phyloP scores from a whole-genome alignment of 2,888 invertebrate genomes.

The Folsomia manolachei region DNA sequence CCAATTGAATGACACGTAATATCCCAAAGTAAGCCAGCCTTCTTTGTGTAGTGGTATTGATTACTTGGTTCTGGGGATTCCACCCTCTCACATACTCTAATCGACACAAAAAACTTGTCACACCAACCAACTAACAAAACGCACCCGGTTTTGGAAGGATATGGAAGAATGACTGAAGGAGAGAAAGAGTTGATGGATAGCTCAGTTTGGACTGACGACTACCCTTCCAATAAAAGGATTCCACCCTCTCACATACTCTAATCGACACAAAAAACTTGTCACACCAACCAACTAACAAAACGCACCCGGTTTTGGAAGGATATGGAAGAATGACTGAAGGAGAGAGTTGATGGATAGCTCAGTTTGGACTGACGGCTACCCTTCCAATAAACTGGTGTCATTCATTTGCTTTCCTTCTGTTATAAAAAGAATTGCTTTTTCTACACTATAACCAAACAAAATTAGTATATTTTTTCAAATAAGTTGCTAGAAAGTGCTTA shows the following conservation, averaged over 20 bases:
- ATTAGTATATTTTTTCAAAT: neutral
- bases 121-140: conserved; percentile 3
- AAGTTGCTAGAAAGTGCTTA: neutral
- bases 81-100: conserved; percentile 1
- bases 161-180: neutral
- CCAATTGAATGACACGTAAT: conserved; percentile 9
- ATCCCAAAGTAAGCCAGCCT: conserved; percentile 1
- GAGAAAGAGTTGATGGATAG: conserved; percentile 5
- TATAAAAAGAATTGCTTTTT: conserved; percentile 6
- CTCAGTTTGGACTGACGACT: neutral
- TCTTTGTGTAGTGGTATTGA: conserved; percentile 5
- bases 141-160: conserved; percentile 16
- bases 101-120: conserved; percentile 18
- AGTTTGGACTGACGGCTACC: neutral
- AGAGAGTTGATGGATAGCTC: conserved; percentile 1
- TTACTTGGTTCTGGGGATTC: neutral
- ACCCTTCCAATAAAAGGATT: too few species aligned
- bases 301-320: conserved; percentile 15
- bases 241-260: neutral
- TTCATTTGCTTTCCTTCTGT: neutral
- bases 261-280: conserved; percentile 18
- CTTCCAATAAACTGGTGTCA: too few species aligned
- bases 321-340: neutral
- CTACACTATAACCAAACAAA: neutral
- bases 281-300: conserved; percentile 5